Conservation (phyloP, 2,888 invertebrate species). For the Heterodera filipjevi region DNA sequence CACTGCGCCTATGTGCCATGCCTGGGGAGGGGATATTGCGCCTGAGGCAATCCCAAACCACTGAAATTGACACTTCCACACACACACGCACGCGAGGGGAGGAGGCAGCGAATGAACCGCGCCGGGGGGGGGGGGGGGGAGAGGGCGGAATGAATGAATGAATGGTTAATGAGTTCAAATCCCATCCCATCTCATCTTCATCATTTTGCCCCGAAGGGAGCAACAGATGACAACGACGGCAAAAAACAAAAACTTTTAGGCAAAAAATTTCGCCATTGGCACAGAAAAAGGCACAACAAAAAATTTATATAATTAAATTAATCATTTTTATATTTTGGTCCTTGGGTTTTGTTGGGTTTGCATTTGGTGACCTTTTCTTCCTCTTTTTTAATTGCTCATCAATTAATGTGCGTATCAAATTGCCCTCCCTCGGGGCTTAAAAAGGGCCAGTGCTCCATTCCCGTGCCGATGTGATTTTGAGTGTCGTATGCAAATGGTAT, state of each 20-base stretch:
- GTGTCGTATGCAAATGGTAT: too few relatives aligned
- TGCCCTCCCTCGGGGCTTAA: too few relatives aligned
- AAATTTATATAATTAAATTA: too few relatives aligned
- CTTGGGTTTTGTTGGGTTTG: too few relatives aligned
- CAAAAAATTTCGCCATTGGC: not conserved
- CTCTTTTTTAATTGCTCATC: too few relatives aligned
- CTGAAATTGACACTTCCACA: slow-evolving; percentile 9
- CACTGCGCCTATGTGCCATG: not conserved
- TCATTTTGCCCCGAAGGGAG: not conserved
- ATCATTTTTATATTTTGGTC: not conserved
- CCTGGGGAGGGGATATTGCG: not conserved
- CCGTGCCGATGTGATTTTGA: too few relatives aligned
- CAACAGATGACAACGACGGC: too few relatives aligned
- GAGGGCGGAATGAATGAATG: not conserved
- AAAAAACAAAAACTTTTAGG: too few relatives aligned
- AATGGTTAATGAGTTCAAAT: slow-evolving; percentile 2
- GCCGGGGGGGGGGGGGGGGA: not conserved
- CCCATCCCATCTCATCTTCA: not conserved
- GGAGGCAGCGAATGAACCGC: not conserved
- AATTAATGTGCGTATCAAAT: too few relatives aligned
- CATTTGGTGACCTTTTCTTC: not conserved
- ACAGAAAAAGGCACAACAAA: not conserved
- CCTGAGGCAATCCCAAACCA: not conserved
- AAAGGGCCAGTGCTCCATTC: too few relatives aligned
- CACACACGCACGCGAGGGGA: too few relatives aligned